phyloP scores from a whole-genome alignment of 2,113 vertebrate species.

The Taurulus bubalis region DNA sequence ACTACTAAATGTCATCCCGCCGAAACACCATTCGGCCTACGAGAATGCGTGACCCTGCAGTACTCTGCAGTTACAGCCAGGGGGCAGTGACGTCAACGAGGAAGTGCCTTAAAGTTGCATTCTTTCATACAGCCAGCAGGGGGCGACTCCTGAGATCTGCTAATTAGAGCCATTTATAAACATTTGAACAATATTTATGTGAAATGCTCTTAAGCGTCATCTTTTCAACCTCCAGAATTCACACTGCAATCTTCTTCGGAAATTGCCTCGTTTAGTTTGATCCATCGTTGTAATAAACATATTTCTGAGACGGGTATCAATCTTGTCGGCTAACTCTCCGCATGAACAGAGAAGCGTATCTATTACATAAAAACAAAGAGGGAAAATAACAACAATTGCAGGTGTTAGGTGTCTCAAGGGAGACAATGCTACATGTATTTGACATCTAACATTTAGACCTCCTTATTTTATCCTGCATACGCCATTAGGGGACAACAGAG shows the following conservation, averaged over 20 bases:
- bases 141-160: background rate
- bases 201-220: too few relatives aligned
- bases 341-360: background rate
- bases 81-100: too few relatives aligned
- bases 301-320: background rate
- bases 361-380: background rate
- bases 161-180: background rate
- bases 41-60: too few relatives aligned
- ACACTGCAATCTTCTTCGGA: too few relatives aligned
- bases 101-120: background rate
- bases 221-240: too few relatives aligned
- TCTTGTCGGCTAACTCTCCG: background rate
- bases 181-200: background rate
- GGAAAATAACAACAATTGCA: background rate
- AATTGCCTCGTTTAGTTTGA: background rate
- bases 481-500: background rate
- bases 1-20: too few relatives aligned
- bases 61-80: too few relatives aligned
- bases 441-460: too few relatives aligned
- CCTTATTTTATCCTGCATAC: background rate
- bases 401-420: background rate
- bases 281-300: background rate
- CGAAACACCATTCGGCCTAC: too few relatives aligned
- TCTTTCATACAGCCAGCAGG: background rate
- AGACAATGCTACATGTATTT: too few relatives aligned